Evolutionary conservation across 2,888 invertebrate genomes (phyloP), one percentile per base, ranked within the genome.

Genomic region (Drosophila siamana): DNA sequence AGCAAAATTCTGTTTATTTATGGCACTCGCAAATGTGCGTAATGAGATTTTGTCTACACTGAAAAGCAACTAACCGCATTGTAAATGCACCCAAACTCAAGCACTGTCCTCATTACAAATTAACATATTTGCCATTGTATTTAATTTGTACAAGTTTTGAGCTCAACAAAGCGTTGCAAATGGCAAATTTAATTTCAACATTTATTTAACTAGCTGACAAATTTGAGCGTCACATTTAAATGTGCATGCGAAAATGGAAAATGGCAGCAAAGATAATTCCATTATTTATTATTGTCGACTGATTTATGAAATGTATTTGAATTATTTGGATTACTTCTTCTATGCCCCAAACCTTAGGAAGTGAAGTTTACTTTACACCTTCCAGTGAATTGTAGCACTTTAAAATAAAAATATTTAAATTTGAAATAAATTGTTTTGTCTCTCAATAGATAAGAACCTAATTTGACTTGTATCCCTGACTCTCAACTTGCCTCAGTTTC

Each of bases 1-100:
- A 85, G 63, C 83, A 76, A 69, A 78, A 69, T 70, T 73, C 61
- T 61, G 64, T 85, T 85, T 85, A 85, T 85, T 85, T 85, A 85
- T 85, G 82, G 70, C 69, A 69, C 66, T 67, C 68, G 41, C 60
- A 63, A 71, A 76, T 87, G 86, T 71, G 74, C 86, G 70, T 87
- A 87, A 85, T 85, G 88, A 70, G 89, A 70, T 69, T 67, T 62
- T 64, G 60, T 62, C 65, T 43, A 43, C 33, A 33, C 33, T n/a
- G 11, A 11, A 30, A 33, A 11, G 33, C 33, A n/a, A n/a, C 36
- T 19, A 26, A 6, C 40, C 36, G 19, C 41, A 52, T 30, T 40
- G 16, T 41, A 54, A 59, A 74, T 57, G n/a, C n/a, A 55, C 33
- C 15, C 60, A 64, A 50, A 38, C 76, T 55, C 60, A 41, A 50